phyloP scores from a whole-genome alignment of 1,140 invertebrate species.

The Ceratina calcarata region DNA sequence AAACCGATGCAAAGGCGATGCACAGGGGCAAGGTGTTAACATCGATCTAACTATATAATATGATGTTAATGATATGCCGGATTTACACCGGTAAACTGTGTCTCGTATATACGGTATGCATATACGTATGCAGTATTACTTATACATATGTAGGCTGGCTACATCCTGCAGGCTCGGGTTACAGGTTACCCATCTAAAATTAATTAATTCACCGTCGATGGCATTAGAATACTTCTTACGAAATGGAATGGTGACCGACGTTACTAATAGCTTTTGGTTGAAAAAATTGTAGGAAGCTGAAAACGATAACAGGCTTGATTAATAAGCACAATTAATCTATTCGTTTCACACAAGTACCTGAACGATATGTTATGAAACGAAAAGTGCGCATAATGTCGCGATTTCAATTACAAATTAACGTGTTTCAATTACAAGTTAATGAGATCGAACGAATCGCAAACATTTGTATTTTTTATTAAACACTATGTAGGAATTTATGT shows the following conservation, averaged over 20 bases:
- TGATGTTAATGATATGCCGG: conserved; percentile 31
- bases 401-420: no score
- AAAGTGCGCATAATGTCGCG: neutral
- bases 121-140: neutral
- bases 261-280: neutral
- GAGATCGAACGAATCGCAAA: no score
- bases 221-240: conserved; percentile 5
- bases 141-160: neutral
- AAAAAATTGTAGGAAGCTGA: neutral
- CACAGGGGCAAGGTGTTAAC: conserved; percentile 32
- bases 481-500: no score
- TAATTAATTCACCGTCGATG: conserved; percentile 25
- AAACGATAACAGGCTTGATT: neutral
- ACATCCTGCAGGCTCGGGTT: neutral
- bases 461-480: no score
- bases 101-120: neutral
- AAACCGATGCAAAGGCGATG: neutral
- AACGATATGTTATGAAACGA: neutral
- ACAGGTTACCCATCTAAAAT: conserved; percentile 22
- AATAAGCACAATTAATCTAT: neutral
- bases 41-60: conserved; percentile 5
- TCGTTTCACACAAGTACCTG: neutral
- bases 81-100: no score
- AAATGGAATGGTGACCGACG: neutral
- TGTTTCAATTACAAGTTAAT: no score